These are phyloP conservation scores for Cirrhinus molitorella DNA, from an alignment of 2,797 vertebrate genomes.

Conservation along the genomic window DNA sequence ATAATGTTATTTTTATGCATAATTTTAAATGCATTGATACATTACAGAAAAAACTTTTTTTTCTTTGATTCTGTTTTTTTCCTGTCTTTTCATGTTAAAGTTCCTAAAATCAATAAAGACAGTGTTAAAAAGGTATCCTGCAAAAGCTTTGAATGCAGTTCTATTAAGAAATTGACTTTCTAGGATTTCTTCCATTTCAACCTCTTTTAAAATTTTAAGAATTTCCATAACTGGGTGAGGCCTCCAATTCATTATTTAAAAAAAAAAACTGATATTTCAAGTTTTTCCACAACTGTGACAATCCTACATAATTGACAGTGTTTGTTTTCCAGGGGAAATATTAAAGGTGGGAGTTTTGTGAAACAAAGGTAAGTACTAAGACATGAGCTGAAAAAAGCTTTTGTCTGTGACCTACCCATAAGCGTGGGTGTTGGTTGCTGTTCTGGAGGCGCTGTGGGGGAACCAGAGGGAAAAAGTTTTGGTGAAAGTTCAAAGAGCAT, in stretches of 20 bases:
- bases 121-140: no score
- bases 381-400: constrained; percentile 10
- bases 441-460: constrained; percentile 61
- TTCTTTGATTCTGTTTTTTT: no score
- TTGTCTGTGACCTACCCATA: constrained; percentile 71
- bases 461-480: constrained; percentile 34
- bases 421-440: constrained; percentile 51
- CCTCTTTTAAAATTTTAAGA: neutral
- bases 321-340: neutral
- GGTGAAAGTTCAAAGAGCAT: constrained; percentile 30
- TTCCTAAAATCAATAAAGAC: no score
- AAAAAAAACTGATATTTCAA: neutral
- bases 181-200: neutral
- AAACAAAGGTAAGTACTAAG: neutral
- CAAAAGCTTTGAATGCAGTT: neutral
- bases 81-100: no score
- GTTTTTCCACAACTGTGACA: neutral
- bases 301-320: neutral
- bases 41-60: no score
- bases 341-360: constrained; percentile 7
- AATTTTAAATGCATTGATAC: neutral
- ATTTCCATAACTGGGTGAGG: neutral
- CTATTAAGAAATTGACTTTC: neutral
- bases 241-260: neutral
- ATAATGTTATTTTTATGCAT: neutral